phyloP scores from a whole-genome alignment of 2,797 vertebrate species.

The Alfaro cultratus region DNA sequence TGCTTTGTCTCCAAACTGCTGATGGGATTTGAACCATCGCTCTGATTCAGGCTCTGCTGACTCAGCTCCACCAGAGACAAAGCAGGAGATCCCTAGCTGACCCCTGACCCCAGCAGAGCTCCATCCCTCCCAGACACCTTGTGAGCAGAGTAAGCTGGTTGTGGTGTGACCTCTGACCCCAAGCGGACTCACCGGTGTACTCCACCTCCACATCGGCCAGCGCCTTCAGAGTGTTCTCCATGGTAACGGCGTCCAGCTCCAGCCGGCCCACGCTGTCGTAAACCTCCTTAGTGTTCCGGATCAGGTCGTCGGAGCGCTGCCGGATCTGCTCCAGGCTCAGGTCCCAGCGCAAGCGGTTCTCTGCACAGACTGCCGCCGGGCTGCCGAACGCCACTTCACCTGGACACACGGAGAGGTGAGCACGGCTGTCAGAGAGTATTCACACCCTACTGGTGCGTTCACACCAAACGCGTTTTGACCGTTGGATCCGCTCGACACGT shows the following conservation, averaged over 20 bases:
- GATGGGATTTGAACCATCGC: constrained; percentile 58
- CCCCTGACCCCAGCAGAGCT: not conserved
- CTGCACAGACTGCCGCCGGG: constrained; percentile 50
- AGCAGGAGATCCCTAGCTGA: not conserved
- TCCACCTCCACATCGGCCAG: constrained; percentile 92
- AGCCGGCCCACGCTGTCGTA: constrained; percentile 89
- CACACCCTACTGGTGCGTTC: not conserved
- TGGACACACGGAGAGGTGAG: constrained; percentile 29
- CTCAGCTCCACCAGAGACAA: constrained; percentile 53
- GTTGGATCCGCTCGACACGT: too few species aligned
- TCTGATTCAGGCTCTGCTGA: constrained; percentile 51
- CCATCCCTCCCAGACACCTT: not conserved
- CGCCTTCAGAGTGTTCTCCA: constrained; percentile 88
- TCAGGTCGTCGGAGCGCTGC: constrained; percentile 81
- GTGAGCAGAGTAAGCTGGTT: too few species aligned
- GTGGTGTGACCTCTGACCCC: not conserved
- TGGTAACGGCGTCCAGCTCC: constrained; percentile 79
- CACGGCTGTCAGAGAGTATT: not conserved
- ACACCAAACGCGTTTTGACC: too few species aligned
- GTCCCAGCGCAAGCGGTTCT: constrained; percentile 89
- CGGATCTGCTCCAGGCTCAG: constrained; percentile 85
- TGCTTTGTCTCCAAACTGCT: constrained; percentile 77
- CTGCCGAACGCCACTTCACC: constrained; percentile 81
- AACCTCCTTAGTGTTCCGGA: constrained; percentile 85
- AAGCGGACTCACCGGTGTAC: constrained; percentile 84